Base-by-base conservation (phyloP, 2,797 vertebrate genomes). In the Leucoraja ocellata region DNA sequence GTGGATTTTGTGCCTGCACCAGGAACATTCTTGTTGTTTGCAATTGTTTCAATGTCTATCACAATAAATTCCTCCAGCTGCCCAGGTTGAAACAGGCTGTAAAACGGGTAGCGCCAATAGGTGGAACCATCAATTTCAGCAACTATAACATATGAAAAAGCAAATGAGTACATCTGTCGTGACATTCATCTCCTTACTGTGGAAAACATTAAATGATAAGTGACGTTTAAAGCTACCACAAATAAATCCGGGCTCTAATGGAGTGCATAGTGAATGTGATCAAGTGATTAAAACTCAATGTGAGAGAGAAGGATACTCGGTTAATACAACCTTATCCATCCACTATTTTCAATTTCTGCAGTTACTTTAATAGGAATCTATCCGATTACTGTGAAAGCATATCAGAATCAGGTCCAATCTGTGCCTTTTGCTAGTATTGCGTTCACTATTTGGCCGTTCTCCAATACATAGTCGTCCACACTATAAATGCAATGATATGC, bases 51-150 rank as follows among this genome's bases (percentile, higher is more conserved):
- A 61, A 95, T 96, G n/a, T 99, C 98, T 97, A 99, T 98, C 73
- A 99, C 96, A 79, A 99, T 97, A 94, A 99, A 99, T 95, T 99
- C 98, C 94, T 99, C 98, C 21, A 99, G 96, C 93, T 99, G 98
- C 79, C 97, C 97, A n/a, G 98, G 98, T 94, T 97, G 96, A 95
- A 97, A 98, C 93, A 99, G 96, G 93, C 98, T 98, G 96, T 94
- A 97, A 96, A 99, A 99, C 81, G 99, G 98, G 93, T 97, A 94
- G 54, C 97, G 98, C 99, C 99, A 99, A 95, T 97, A 99, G 1
- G 98, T 98, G 95, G 93, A 98, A 0, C 98, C 97, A 63, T 99
- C 98, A 63, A 99, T 96, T 95, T 99, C 99, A 14, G 98, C 98
- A 96, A 99, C 99, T 99, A 94, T 4, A 91, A 94, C 25, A 94